Evolutionary conservation across 2,888 invertebrate genomes (phyloP), one percentile per base, ranked within the genome.

Genomic region (Torymus tubicola): DNA sequence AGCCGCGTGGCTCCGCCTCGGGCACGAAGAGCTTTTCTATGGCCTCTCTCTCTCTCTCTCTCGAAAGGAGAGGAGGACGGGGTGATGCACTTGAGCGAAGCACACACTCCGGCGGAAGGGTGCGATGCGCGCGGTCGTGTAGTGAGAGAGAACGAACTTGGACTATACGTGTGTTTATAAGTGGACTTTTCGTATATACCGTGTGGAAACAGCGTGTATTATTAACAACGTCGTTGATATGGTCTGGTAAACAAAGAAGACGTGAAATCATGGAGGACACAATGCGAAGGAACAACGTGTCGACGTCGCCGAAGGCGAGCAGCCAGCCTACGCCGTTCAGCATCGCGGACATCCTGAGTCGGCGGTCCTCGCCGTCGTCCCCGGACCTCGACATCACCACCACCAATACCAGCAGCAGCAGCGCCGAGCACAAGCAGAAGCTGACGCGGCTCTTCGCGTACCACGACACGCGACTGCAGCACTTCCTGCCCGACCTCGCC

Each of bases 271-370:
- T 76, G 81, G 76, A 82, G 21, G 81, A 81, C 14, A 65, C 52
- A 10, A 42, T 21, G 57, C 42, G 70, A 14, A 55, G 60, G 61
- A 87, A 87, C 81, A 87, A 87, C 81, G 82, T 85, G 0, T 87
- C 74, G 60, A 61, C 86, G 3, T 87, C 87, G 14, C 87, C 87
- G 42, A 77, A 87, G n/a, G 18, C 86, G 52, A 71, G 80, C 2
- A 78, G 50, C 5, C 88, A 87, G 82, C 88, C 90, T 18, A 91
- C 90, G 8, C 90, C 90, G 0, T 91, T 90, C 83, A 89, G 90
- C 77, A 91, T 91, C 79, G 90, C 90, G 0, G 89, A 90, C 65
- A 90, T 91, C n/a, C 83, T 91, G 50, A 90, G 88, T 68, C 85
- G 88, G n/a, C 84, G 86, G 0, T 84, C 82, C 13, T 82, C 83